Evolutionary conservation across 2,113 vertebrate genomes (phyloP).

Genomic region (Uria aalge): DNA sequence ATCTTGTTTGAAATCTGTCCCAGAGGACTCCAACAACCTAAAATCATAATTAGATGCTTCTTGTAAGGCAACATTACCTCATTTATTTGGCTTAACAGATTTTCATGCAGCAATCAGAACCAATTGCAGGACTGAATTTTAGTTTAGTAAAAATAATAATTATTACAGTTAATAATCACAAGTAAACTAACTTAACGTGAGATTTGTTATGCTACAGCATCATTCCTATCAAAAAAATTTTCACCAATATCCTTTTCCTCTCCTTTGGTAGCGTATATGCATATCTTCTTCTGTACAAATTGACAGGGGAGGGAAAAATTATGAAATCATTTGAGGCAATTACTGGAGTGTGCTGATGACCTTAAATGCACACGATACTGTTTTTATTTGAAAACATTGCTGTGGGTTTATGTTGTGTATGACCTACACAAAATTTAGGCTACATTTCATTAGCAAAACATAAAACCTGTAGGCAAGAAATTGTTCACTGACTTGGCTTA

Average conservation of each 20-base stretch:
- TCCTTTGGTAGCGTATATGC: background rate
- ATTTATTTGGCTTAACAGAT: background rate
- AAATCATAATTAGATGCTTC: background rate
- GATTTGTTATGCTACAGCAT: background rate
- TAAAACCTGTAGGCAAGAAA: background rate
- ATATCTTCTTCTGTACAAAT: background rate
- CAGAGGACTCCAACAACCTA: slow-evolving; percentile 75
- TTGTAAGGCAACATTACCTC: background rate
- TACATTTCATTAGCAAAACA: background rate
- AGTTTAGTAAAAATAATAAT: background rate
- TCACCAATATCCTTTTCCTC: background rate
- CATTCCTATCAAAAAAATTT: background rate
- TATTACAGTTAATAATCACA: background rate
- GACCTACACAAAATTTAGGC: background rate
- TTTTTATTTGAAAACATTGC: background rate
- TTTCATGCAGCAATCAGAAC: background rate
- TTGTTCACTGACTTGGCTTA: slow-evolving; percentile 70
- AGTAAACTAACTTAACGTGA: background rate
- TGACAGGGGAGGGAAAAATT: background rate
- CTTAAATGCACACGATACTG: background rate
- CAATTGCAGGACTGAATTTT: background rate
- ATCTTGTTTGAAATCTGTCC: slow-evolving; percentile 74
- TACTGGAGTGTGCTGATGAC: background rate
- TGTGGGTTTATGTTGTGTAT: background rate
- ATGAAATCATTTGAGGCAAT: background rate